Percentiles rank a stretch among this genome's conserved stretches.
Conservation (phyloP, 2,888 invertebrate genomes). For the Phaedon cochleariae region DNA sequence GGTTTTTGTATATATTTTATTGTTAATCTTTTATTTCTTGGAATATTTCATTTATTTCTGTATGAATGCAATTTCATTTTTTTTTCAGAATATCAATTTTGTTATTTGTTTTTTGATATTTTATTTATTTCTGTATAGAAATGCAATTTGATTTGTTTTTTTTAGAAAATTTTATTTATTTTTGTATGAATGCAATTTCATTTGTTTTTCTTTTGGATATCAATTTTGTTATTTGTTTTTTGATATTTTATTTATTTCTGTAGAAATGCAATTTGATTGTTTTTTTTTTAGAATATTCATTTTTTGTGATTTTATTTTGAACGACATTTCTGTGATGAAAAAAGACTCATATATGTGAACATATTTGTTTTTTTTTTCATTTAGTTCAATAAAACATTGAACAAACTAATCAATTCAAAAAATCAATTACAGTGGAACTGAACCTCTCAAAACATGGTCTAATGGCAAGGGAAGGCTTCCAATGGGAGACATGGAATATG, state of each 20-base stretch:
- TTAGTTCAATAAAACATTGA: not conserved
- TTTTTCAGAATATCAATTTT: too few relatives aligned
- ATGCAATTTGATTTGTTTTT: too few relatives aligned
- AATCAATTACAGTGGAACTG: not conserved
- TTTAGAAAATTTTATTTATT: too few relatives aligned
- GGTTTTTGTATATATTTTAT: too few relatives aligned
- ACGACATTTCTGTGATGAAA: not conserved
- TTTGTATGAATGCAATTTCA: too few relatives aligned
- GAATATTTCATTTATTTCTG: too few relatives aligned
- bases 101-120: too few relatives aligned
- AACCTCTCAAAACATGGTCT: conserved; percentile 7
- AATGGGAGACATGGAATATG: not conserved
- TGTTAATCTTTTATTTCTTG: too few relatives aligned
- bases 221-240: too few relatives aligned
- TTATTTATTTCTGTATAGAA: too few relatives aligned
- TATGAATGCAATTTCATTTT: too few relatives aligned
- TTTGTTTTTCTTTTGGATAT: too few relatives aligned
- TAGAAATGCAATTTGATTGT: not conserved
- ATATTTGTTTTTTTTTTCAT: not conserved
- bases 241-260: not conserved
- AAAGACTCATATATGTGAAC: not conserved
- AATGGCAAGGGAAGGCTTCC: conserved; percentile 13
- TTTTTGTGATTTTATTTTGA: not conserved
- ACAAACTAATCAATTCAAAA: not conserved
- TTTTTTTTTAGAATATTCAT: not conserved